Evolutionary conservation across 2,888 invertebrate genomes (phyloP).

Genomic region (Melanargia galathea): DNA sequence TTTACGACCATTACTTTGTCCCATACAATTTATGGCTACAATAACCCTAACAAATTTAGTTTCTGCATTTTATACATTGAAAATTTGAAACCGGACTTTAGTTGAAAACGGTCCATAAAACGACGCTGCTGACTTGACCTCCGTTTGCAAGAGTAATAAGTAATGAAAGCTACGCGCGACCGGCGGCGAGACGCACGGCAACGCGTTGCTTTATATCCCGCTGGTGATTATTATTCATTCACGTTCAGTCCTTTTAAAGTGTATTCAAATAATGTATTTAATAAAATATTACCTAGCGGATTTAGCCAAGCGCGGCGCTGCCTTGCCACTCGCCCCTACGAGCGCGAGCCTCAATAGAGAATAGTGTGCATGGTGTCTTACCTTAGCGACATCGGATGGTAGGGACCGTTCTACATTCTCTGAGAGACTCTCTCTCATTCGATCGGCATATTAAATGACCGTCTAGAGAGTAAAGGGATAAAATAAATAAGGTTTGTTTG

Average conservation of each 20-base stretch:
- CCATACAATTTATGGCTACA: background rate
- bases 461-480: constrained; percentile 86
- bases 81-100: constrained; percentile 7
- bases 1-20: background rate
- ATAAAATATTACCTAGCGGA: background rate
- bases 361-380: constrained; percentile 61
- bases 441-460: constrained; percentile 85
- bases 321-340: background rate
- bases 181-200: constrained; percentile 1
- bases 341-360: constrained; percentile 28
- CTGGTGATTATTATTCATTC: background rate
- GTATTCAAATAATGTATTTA: background rate
- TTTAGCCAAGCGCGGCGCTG: background rate
- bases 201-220: constrained; percentile 2
- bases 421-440: constrained; percentile 81
- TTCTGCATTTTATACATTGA: constrained; percentile 10
- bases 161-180: constrained; percentile 17
- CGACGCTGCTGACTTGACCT: background rate
- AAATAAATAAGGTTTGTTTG: constrained; percentile 83
- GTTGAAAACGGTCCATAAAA: background rate
- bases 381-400: constrained; percentile 78
- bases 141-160: constrained; percentile 12
- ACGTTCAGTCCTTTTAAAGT: background rate
- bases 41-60: background rate
- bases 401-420: constrained; percentile 82